These are phyloP conservation scores for Eupithecia abbreviata DNA, from an alignment of 2,888 invertebrate species.

Conservation along the genomic window DNA sequence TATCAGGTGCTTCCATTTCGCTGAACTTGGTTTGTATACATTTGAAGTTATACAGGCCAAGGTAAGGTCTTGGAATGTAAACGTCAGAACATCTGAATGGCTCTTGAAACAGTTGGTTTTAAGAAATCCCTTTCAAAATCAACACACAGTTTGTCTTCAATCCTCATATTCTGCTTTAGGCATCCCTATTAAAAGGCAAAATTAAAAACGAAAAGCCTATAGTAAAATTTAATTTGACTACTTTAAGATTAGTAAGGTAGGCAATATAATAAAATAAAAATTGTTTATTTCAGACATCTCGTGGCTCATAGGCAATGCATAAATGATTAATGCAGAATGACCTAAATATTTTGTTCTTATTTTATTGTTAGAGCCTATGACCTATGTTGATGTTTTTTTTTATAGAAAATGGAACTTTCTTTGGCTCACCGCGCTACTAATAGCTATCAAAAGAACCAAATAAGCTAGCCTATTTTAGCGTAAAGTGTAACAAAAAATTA, in stretches of 20 bases:
- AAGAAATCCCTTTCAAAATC: not conserved
- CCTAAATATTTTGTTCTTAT: too few relatives aligned
- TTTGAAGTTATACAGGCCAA: conserved; percentile 15
- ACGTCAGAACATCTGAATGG: not conserved
- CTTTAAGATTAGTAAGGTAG: too few relatives aligned
- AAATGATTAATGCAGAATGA: too few relatives aligned
- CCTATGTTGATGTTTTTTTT: too few relatives aligned
- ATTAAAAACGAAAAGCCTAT: too few relatives aligned
- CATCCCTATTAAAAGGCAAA: too few relatives aligned
- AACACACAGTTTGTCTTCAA: not conserved
- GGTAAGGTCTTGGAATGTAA: not conserved
- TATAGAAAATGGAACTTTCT: too few relatives aligned
- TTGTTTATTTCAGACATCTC: too few relatives aligned
- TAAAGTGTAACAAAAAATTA: not conserved
- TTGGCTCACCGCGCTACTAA: not conserved
- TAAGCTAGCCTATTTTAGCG: not conserved
- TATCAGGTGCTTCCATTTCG: conserved; percentile 23
- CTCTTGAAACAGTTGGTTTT: not conserved
- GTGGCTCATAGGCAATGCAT: too few relatives aligned
- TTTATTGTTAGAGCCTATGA: too few relatives aligned
- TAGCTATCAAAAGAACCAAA: not conserved
- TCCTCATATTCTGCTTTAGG: too few relatives aligned
- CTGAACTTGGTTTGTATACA: conserved; percentile 6
- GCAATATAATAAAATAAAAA: too few relatives aligned
- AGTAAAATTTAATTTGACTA: not conserved